Percentiles rank a stretch among this genome's conserved stretches.
Conservation (phyloP, 2,113 vertebrate species). For the Nibea coibor region DNA sequence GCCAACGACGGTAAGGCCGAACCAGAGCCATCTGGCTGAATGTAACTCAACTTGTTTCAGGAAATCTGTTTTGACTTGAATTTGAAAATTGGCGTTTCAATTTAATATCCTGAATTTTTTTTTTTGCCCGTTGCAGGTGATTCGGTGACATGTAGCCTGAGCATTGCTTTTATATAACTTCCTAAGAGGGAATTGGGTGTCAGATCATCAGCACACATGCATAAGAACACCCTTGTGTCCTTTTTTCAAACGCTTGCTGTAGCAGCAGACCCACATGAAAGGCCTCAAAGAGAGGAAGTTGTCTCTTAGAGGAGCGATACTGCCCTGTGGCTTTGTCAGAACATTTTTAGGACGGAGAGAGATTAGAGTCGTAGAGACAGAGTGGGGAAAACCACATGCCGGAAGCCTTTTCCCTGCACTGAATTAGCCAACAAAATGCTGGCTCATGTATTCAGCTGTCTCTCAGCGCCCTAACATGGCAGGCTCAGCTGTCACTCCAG, state of each 20-base stretch:
- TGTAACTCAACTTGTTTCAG: conserved; percentile 15
- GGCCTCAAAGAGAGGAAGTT: conserved; percentile 54
- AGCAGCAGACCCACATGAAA: conserved; percentile 57
- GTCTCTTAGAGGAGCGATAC: conserved; percentile 27
- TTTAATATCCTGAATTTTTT: conserved; percentile 43
- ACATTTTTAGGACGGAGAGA: conserved; percentile 53
- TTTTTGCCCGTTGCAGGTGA: conserved; percentile 39
- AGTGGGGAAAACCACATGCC: conserved; percentile 66
- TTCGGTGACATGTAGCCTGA: background rate
- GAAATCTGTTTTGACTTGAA: conserved; percentile 33
- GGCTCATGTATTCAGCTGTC: conserved; percentile 70
- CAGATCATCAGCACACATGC: background rate
- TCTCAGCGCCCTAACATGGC: conserved; percentile 59
- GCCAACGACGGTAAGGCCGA: conserved; percentile 82
- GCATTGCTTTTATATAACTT: conserved; percentile 10
- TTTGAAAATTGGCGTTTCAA: conserved; percentile 31
- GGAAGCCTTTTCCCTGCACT: conserved; percentile 66
- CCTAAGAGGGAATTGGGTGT: conserved; percentile 1
- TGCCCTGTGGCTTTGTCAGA: conserved; percentile 57
- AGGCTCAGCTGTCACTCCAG: conserved; percentile 73
- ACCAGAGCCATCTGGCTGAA: conserved; percentile 5
- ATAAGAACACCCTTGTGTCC: conserved; percentile 14
- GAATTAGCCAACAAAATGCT: conserved; percentile 73
- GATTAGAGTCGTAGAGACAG: conserved; percentile 61
- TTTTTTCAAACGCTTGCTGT: conserved; percentile 10